Evolutionary conservation across 2,888 invertebrate species (phyloP).

Genomic region (Acanthosepion pharaonis): DNA sequence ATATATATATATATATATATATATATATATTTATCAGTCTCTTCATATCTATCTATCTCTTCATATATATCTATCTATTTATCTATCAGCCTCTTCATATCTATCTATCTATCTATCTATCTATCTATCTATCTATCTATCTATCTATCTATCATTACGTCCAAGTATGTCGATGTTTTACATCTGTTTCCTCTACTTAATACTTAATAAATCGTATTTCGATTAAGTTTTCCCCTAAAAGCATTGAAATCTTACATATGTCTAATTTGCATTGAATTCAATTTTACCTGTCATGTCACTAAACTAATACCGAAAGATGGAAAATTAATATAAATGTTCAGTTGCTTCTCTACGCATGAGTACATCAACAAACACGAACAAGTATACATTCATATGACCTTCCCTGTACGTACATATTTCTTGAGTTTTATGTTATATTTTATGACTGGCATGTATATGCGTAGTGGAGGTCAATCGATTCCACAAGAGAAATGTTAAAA

Average conservation of each 20-base stretch:
- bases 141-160: neutral
- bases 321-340: neutral
- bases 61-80: no score
- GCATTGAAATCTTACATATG: no score
- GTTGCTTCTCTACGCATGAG: fast-evolving
- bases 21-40: no score
- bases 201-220: no score
- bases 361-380: neutral
- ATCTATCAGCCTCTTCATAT: no score
- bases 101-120: no score
- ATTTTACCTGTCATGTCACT: neutral
- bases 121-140: neutral
- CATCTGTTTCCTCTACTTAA: neutral
- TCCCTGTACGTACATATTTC: neutral
- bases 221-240: no score
- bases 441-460: neutral
- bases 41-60: no score
- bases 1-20: no score
- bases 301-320: neutral
- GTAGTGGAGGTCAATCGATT: neutral
- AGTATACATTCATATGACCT: neutral
- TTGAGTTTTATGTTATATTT: neutral
- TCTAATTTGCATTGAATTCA: no score
- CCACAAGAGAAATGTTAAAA: neutral
- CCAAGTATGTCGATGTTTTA: neutral